Evolutionary conservation across 1,140 invertebrate genomes (phyloP), one percentile per base, ranked within the genome.

Genomic region (Acyrthosiphon pisum): DNA sequence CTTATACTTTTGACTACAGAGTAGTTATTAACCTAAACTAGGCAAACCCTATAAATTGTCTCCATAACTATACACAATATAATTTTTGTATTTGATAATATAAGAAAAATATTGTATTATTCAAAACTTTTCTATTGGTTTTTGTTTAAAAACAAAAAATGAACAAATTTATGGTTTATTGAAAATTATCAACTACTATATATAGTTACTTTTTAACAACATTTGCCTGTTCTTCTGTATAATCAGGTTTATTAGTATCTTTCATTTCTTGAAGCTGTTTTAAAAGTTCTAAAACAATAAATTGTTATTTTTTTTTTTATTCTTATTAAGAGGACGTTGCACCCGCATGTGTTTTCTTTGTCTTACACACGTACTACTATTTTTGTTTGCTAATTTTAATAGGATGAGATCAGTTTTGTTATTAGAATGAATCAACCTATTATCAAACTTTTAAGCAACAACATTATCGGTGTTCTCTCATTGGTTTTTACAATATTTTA

Each of bases 171-270:
- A 83, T 37, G 41, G 37, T 41, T 0, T 22, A 83, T 83, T 83
- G 41, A 9, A 86, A 46, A 86, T 44, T 18, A 86, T 30, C 23
- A 46, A 91, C 23, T 35, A 91, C 11, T 48, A 76, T 22, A 46
- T 81, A 60, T 48, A 81, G 9, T 91, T 91, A 91, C 90, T 50
- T 91, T 50, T 83, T 83, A 4, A 91, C 90, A 48, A 91, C 0
- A 76, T 83, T 35, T 23, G 20, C 68, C 41, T 91, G 90, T 35
- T 91, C 90, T 46, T 76, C 20, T 46, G 60, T 91, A 50, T 91
- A 91, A 23, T 46, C 81, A 26, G 20, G 68, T 18, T 91, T 53
- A 41, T 35, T 91, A 7, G 41, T 26, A 30, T 83, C 68, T 91
- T 91, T 81, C 23, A 26, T 37, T 91, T 81, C 37, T 91, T 46